Base-by-base conservation (phyloP, 2,797 vertebrate species). In the Melanotaenia parkinsoni region DNA sequence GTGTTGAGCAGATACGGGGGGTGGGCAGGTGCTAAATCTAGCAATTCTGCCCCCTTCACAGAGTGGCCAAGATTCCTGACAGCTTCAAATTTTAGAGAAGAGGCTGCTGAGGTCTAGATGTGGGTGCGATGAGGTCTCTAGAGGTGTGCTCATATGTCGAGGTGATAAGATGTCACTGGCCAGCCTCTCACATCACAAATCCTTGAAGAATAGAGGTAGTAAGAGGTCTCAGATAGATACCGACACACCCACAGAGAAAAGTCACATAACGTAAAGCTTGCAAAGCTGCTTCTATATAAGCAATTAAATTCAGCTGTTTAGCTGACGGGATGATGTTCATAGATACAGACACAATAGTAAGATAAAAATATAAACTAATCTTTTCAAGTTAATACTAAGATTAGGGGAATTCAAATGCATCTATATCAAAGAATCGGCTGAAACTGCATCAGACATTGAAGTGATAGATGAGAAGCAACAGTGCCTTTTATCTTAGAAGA, bases 1-100 rank as follows among this genome's bases (percentile, higher is more conserved):
- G 63, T 6, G 38, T 70, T 7, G 64, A 67, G 70, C 78, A 73
- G 78, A 81, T 66, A 58, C 53, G 43, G 66, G 50, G 60, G 77
- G 56, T 58, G 78, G 72, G 78, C 76, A 79, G 84, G 86, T 86
- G 86, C 72, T 61, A 38, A 47, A 78, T 86, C 40, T 24, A 43
- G 76, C 57, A 71, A 64, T 61, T 59, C 58, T 74, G 73, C 62
- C 70, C 79, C 71, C 63, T 45, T 62, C 66, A 40, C 66, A 77
- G 81, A 82, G 73, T 77, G 76, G 70, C 63, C 75, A 28, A 43
- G 68, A 66, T 80, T 90, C 70, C 53, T 81, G 80, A 79, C 84
- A 75, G 77, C 64, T 74, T 35, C 45, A 6, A 47, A 64, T 60
- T 75, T 58, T 54, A 40, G 22, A 61, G 70, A 62, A 60, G 28